These are phyloP conservation scores for Avahi laniger DNA, from an alignment of 2,797 vertebrate genomes.

Conservation along the genomic window DNA sequence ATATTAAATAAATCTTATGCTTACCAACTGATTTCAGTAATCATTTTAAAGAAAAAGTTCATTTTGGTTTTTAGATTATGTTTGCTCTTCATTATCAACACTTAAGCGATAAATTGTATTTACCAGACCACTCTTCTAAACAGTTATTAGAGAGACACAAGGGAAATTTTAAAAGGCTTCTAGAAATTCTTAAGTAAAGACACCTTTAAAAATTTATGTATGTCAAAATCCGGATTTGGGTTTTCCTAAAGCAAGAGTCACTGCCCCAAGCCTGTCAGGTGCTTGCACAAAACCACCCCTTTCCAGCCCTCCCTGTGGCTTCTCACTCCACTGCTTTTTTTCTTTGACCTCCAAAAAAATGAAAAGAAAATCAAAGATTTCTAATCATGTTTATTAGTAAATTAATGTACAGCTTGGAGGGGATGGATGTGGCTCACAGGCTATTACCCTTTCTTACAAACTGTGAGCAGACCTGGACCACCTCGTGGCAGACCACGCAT, in stretches of 20 bases:
- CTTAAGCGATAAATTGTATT: not conserved
- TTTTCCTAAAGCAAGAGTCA: not conserved
- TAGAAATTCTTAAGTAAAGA: not conserved
- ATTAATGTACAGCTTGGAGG: not conserved
- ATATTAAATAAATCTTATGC: not conserved
- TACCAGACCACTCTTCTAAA: not conserved
- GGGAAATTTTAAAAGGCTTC: not conserved
- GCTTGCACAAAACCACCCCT: not conserved
- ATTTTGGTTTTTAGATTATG: not conserved
- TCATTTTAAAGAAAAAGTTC: slow-evolving; percentile 27
- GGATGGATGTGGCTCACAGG: not conserved
- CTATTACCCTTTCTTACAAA: not conserved
- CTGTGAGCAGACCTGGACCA: too few species aligned
- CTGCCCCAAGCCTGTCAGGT: not conserved
- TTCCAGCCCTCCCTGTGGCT: not conserved
- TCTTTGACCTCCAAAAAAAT: not conserved
- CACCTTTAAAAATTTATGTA: not conserved
- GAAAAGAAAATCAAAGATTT: not conserved
- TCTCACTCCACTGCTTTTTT: not conserved
- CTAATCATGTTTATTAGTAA: not conserved
- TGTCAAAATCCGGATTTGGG: not conserved
- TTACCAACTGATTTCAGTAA: slow-evolving; percentile 26
- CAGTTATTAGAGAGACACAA: not conserved
- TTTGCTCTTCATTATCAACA: not conserved
- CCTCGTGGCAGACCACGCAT: not conserved